These are phyloP conservation scores for Sanderia malayensis DNA, from an alignment of 30 jellyfish, hydroid and myxozoan genomes.

Conservation along the genomic window DNA sequence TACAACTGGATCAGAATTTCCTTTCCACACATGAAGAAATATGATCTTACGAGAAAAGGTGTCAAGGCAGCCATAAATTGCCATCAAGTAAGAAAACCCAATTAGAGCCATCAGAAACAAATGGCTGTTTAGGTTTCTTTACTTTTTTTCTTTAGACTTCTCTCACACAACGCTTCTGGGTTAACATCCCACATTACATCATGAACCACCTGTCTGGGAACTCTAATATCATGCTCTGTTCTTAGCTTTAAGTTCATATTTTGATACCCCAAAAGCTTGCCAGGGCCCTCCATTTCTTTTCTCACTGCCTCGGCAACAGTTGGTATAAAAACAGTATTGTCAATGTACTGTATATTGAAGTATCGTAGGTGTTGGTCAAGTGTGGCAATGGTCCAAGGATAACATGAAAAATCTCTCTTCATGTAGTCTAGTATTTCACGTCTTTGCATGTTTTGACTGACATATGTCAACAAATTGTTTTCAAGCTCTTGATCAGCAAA, in stretches of 20 bases:
- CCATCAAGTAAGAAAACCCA: conserved; percentile 54
- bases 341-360: conserved; percentile 49
- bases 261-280: conserved; percentile 54
- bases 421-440: conserved; percentile 52
- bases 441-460: conserved; percentile 38
- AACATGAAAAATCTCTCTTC: conserved; percentile 41
- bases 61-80: conserved; percentile 57
- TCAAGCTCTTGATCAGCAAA: conserved; percentile 24
- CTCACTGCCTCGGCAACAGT: conserved; percentile 43
- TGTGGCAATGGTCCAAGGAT: conserved; percentile 53
- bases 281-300: conserved; percentile 65
- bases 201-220: conserved; percentile 45
- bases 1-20: conserved; percentile 42
- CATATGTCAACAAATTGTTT: conserved; percentile 35
- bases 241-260: conserved; percentile 39
- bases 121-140: conserved; percentile 45
- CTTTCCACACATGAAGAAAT: conserved; percentile 36
- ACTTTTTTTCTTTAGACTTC: conserved; percentile 25
- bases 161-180: conserved; percentile 33
- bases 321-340: conserved; percentile 19
- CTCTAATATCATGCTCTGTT: conserved; percentile 32
- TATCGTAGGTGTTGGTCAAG: conserved; percentile 42
- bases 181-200: conserved; percentile 43
- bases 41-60: conserved; percentile 35
- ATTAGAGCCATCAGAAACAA: conserved; percentile 44